phyloP scores from a whole-genome alignment of 2,797 vertebrate species.

The Margarornis squamiger region DNA sequence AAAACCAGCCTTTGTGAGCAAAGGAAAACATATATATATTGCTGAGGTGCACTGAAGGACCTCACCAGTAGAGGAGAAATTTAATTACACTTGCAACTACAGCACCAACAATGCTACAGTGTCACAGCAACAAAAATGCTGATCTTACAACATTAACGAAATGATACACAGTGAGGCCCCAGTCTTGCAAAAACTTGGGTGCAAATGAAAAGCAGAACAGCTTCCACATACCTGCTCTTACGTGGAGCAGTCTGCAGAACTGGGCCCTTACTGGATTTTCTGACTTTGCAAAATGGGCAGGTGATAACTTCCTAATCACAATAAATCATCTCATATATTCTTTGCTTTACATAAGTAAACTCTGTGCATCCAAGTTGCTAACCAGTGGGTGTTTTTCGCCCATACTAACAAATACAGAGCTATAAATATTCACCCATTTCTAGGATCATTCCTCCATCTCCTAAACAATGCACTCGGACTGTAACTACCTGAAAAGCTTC shows the following conservation, averaged over 20 bases:
- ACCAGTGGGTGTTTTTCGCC: not conserved
- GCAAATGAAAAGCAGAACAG: not conserved
- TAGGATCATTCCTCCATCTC: not conserved
- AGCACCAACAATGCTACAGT: not conserved
- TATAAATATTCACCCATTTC: not conserved
- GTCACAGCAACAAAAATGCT: not conserved
- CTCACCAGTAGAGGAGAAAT: not conserved
- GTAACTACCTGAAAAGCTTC: not conserved
- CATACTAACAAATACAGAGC: not conserved
- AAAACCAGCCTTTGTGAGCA: not conserved
- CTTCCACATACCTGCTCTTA: not conserved
- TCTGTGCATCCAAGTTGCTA: not conserved
- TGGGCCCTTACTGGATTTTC: not conserved
- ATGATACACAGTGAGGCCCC: not conserved
- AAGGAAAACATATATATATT: not conserved
- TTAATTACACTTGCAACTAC: not conserved
- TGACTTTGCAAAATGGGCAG: not conserved
- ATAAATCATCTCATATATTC: not conserved
- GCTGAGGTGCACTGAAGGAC: not conserved
- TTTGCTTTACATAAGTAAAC: not conserved
- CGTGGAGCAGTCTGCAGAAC: not conserved
- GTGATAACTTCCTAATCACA: not conserved
- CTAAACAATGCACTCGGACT: not conserved
- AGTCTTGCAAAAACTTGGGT: not conserved
- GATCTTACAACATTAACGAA: not conserved